Conservation (phyloP, 2,113 vertebrate species). For the Ptilorrhoa leucosticta region DNA sequence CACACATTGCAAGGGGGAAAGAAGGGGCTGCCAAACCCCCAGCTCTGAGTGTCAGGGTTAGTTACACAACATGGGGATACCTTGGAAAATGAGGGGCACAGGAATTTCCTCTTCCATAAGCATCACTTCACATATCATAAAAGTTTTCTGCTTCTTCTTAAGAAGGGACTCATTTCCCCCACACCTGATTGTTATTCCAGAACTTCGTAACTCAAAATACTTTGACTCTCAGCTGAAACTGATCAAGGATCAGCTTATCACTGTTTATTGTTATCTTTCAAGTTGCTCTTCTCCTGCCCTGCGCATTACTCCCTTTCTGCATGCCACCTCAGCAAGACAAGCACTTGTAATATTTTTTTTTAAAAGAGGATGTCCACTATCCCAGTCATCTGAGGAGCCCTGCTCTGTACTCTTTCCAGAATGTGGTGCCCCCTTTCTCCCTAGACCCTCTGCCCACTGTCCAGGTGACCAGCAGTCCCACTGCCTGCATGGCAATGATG, state of each 20-base stretch:
- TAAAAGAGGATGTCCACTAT: neutral
- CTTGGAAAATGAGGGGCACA: neutral
- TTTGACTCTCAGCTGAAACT: neutral
- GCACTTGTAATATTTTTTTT: neutral
- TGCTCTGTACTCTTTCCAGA: neutral
- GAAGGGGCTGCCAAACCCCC: neutral
- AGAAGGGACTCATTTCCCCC: neutral
- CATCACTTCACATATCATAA: neutral
- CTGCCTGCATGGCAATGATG: neutral
- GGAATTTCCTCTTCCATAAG: neutral
- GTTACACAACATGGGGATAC: neutral
- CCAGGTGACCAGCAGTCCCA: neutral
- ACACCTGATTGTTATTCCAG: neutral
- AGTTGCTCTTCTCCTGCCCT: neutral
- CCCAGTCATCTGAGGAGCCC: neutral
- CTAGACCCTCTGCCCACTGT: neutral
- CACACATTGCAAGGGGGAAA: neutral
- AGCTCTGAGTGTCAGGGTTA: neutral
- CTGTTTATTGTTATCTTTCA: neutral
- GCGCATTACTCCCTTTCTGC: accelerated
- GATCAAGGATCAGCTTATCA: neutral
- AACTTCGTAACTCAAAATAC: neutral
- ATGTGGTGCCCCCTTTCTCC: neutral
- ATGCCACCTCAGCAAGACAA: neutral
- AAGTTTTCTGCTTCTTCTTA: neutral